Evolutionary conservation across 2,113 vertebrate species (phyloP).

Genomic region (Gopherus evgoodei): DNA sequence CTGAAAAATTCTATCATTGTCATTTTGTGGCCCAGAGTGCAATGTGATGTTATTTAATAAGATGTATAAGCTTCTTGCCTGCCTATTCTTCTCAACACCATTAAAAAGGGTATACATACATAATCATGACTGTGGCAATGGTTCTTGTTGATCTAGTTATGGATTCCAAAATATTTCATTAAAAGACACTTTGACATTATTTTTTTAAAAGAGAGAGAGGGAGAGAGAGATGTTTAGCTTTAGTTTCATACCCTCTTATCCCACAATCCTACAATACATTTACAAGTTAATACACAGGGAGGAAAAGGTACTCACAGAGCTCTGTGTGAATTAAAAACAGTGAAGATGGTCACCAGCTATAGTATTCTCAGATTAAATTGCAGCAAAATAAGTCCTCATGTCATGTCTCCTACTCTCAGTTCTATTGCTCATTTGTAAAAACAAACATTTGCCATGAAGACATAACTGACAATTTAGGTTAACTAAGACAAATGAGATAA

Average conservation of each 20-base stretch:
- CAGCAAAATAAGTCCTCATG: not conserved
- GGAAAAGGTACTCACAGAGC: not conserved
- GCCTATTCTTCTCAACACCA: constrained; percentile 11
- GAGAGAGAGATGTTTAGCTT: constrained; percentile 10
- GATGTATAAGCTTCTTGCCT: constrained; percentile 46
- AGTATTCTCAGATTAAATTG: constrained; percentile 44
- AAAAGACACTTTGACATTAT: not conserved
- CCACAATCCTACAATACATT: not conserved
- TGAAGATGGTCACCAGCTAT: not conserved
- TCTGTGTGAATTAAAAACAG: constrained; percentile 15
- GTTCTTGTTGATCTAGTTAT: constrained; percentile 48
- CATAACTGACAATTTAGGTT: constrained; percentile 84
- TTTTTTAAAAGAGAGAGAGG: not conserved
- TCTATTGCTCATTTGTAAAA: constrained; percentile 82
- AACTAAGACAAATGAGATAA: constrained; percentile 88
- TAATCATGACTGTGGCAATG: constrained; percentile 1
- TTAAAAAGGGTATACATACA: constrained; percentile 35
- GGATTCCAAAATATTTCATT: constrained; percentile 29
- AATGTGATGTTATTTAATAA: constrained; percentile 62
- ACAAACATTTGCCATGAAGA: constrained; percentile 84
- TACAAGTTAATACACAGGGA: constrained; percentile 7
- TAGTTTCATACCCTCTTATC: not conserved
- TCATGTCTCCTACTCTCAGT: constrained; percentile 63
- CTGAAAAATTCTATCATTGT: constrained; percentile 57
- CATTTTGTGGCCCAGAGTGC: constrained; percentile 56